Evolutionary conservation across 2,888 invertebrate genomes (phyloP).

Genomic region (Hecatera dysodea): DNA sequence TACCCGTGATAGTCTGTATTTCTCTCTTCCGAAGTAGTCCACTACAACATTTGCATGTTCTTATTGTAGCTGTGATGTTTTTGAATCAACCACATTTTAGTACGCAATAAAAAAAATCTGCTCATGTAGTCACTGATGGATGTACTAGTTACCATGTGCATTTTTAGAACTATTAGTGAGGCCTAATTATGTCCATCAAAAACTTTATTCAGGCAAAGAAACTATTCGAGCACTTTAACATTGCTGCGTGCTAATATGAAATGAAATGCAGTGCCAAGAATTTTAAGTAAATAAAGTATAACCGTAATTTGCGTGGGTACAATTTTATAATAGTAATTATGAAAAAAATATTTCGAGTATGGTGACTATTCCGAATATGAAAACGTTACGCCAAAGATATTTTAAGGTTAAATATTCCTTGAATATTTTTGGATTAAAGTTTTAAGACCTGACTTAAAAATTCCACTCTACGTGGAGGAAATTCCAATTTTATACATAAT

Average conservation of each 20-base stretch:
- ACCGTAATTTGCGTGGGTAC: not conserved
- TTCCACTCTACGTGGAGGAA: slow-evolving; percentile 47
- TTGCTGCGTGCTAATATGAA: slow-evolving; percentile 37
- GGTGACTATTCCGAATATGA: slow-evolving; percentile 40
- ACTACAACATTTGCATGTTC: slow-evolving; percentile 2
- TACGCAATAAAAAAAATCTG: slow-evolving; percentile 13
- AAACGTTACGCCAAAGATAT: slow-evolving; percentile 30
- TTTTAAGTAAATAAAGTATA: slow-evolving; percentile 4
- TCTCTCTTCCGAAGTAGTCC: slow-evolving; percentile 20
- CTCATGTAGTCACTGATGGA: slow-evolving; percentile 12
- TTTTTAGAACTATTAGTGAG: not conserved
- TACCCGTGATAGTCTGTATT: not conserved
- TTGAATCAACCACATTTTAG: not conserved
- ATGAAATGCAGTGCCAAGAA: slow-evolving; percentile 12
- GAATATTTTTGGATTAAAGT: slow-evolving; percentile 49
- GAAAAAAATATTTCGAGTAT: slow-evolving; percentile 14
- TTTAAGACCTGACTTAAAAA: slow-evolving; percentile 42
- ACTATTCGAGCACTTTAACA: not conserved
- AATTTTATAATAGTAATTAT: slow-evolving; percentile 25
- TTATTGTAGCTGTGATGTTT: slow-evolving; percentile 25
- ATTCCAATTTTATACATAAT: slow-evolving; percentile 52
- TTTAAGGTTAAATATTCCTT: slow-evolving; percentile 32
- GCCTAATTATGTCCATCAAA: slow-evolving; percentile 5
- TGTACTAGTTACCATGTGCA: slow-evolving; percentile 1
- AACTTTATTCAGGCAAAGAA: not conserved